Conservation (phyloP, 2,113 vertebrate species). For the Diglossa brunneiventris region DNA sequence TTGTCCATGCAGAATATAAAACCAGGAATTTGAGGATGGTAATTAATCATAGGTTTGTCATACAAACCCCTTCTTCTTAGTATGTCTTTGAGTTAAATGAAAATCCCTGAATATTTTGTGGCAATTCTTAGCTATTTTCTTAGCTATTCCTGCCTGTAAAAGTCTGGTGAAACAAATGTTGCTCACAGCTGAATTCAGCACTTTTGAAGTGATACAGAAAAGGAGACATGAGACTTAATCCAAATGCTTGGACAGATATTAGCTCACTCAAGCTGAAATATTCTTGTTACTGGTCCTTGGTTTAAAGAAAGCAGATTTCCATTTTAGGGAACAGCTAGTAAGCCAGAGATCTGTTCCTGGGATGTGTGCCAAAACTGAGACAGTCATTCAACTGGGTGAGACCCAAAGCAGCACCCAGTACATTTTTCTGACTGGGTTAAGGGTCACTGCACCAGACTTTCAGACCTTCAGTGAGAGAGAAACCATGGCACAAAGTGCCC, state of each 20-base stretch:
- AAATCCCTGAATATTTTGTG: neutral
- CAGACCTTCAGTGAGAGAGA: fast-evolving
- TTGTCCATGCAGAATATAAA: neutral
- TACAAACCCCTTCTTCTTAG: neutral
- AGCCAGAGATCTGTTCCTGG: neutral
- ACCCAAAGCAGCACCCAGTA: neutral
- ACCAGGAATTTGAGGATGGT: neutral
- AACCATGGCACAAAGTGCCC: neutral
- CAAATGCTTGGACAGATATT: neutral
- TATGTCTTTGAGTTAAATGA: neutral
- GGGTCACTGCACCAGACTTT: neutral
- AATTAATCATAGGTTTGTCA: neutral
- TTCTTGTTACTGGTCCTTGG: neutral
- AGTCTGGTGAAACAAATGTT: neutral
- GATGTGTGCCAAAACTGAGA: neutral
- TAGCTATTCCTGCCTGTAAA: neutral
- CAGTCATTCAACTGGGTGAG: neutral
- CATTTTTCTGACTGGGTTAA: neutral
- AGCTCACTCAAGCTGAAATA: neutral
- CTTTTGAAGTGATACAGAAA: neutral
- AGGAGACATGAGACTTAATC: neutral
- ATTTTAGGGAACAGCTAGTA: neutral
- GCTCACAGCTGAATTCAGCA: neutral
- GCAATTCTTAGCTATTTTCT: neutral
- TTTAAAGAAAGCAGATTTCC: neutral